Evolutionary conservation across 2,888 invertebrate species (phyloP).

Genomic region (Galeopsomyia nigrocyanea): DNA sequence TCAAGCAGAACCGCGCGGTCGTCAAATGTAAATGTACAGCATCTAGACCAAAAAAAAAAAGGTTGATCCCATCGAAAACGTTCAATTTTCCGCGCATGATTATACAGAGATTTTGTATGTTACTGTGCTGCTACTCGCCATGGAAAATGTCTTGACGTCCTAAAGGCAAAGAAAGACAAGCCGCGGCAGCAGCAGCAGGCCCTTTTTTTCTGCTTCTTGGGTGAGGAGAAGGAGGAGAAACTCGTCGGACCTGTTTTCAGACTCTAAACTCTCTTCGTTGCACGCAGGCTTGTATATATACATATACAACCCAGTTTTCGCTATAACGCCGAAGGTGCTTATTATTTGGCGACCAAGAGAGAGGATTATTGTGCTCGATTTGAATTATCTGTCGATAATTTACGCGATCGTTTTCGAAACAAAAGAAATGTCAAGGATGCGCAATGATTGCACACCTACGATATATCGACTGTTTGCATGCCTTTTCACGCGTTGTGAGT

Average conservation of each 20-base stretch:
- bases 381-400: too few species aligned
- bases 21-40: too few species aligned
- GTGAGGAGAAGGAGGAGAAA: constrained; percentile 39
- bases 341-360: constrained; percentile 28
- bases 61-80: not conserved
- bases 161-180: not conserved
- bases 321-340: constrained; percentile 19
- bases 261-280: constrained; percentile 29
- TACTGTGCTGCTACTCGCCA: constrained; percentile 10
- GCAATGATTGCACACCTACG: too few species aligned
- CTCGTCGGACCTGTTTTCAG: constrained; percentile 60
- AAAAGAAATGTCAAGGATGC: too few species aligned
- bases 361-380: not conserved
- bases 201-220: not conserved
- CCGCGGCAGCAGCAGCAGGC: too few species aligned
- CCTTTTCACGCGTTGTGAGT: not conserved
- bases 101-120: not conserved
- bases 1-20: too few species aligned
- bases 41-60: too few species aligned
- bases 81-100: constrained; percentile 26
- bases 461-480: too few species aligned
- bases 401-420: too few species aligned
- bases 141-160: constrained; percentile 23
- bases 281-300: constrained; percentile 1
- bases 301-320: constrained; percentile 38